Evolutionary conservation across 2,797 vertebrate genomes (phyloP), one percentile per base, ranked within the genome.

Genomic region (Pterois miles): DNA sequence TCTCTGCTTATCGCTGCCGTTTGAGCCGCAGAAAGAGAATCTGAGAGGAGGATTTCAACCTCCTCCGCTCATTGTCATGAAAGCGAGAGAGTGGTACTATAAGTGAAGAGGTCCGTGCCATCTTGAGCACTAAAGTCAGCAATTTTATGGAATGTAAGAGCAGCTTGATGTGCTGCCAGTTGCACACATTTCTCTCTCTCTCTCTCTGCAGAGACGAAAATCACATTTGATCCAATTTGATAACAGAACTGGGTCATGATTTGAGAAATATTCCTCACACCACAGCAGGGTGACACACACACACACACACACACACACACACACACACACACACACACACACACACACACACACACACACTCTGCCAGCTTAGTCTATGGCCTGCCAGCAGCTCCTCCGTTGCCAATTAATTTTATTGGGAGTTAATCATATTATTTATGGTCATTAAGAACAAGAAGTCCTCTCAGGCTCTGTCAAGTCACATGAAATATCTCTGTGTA

Each of bases 231-330:
- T 94, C 87, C 83, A 90, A 85, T 89, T 86, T 86, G 90, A 90
- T 89, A 92, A 82, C 87, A 90, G 90, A 94, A 93, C 83, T 92
- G 91, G 91, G 91, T 93, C 89, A 93, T 81, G 81, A 89, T 90
- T 89, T 89, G 90, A 91, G 88, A 92, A 87, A 88, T 88, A 79
- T 87, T 92, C 81, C 66, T 89, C 76, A 68, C 88, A 88, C 80
- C 85, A 87, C 84, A 88, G 77, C 81, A 82, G 81, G 81, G 87
- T 80, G 67, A 50, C 84, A 59, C 56, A 77, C 69, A 71, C 59
- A 63, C 71, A 71, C 68, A 74, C 62, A 65, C n/a, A 57, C 29
- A 63, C 29, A 77, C 57, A 72, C 62, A 74, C 79, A 76, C 62
- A 67, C 16, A 33, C 60, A 65, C 46, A 22, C 20, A 66, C 40